Conservation (phyloP, 2,113 vertebrate genomes). For the Taxidea taxus region DNA sequence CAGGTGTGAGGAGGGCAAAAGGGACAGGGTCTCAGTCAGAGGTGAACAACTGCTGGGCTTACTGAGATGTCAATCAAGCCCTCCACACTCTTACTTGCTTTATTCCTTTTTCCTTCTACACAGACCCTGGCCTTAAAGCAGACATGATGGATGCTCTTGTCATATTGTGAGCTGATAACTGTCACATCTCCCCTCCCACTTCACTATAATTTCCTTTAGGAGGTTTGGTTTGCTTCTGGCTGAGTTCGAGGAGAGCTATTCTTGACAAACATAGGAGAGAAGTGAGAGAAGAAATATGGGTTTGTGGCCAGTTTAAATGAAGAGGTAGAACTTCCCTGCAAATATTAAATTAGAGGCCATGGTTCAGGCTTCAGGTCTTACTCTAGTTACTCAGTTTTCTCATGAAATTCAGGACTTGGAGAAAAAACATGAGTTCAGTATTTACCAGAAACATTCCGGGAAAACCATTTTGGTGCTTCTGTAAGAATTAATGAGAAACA, state of each 20-base stretch:
- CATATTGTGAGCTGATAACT: conserved; percentile 67
- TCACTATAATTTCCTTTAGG: conserved; percentile 67
- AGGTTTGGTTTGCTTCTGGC: conserved; percentile 38
- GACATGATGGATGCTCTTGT: conserved; percentile 69
- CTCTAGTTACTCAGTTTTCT: conserved; percentile 19
- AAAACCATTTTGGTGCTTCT: neutral
- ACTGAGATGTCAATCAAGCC: neutral
- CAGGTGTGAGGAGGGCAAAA: neutral
- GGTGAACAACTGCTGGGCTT: neutral
- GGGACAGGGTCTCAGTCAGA: neutral
- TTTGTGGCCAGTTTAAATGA: conserved; percentile 57
- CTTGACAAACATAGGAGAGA: conserved; percentile 64
- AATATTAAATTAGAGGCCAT: conserved; percentile 60
- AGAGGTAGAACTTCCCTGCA: conserved; percentile 38
- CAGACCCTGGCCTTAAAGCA: conserved; percentile 46
- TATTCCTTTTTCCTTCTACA: conserved; percentile 47
- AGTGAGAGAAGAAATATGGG: conserved; percentile 64
- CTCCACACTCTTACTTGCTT: conserved; percentile 1
- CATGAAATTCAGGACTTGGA: conserved; percentile 7
- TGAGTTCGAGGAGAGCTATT: conserved; percentile 35
- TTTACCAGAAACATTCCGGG: neutral
- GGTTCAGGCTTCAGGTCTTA: conserved; percentile 13
- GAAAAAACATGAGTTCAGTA: neutral
- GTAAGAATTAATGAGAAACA: neutral
- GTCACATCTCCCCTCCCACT: conserved; percentile 47